Percentiles rank a stretch among this genome's conserved stretches.
Conservation (phyloP, 2,888 invertebrate genomes). For the Calliscelio sp. region DNA sequence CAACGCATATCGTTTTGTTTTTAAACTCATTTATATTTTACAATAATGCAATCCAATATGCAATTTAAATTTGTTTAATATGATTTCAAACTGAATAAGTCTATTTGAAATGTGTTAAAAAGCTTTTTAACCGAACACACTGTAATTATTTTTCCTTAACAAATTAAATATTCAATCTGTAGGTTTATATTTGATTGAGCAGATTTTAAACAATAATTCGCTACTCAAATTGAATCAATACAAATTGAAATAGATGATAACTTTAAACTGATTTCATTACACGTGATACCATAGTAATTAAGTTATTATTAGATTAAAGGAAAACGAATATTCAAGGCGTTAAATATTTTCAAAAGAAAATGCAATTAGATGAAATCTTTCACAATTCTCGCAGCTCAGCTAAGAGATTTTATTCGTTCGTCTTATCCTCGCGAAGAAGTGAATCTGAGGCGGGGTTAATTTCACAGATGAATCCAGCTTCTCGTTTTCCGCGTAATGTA, state of each 20-base stretch:
- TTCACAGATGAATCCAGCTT: conserved; percentile 57
- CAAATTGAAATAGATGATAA: too few relatives aligned
- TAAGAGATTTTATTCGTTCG: conserved; percentile 42
- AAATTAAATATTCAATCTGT: too few relatives aligned
- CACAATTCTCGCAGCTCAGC: conserved; percentile 28
- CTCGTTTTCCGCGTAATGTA: conserved; percentile 54
- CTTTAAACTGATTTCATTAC: background rate
- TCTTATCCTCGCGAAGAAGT: conserved; percentile 48
- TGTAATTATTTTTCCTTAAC: too few relatives aligned
- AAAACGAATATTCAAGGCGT: conserved; percentile 3
- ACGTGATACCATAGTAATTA: background rate
- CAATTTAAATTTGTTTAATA: too few relatives aligned
- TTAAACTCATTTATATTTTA: background rate
- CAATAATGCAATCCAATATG: too few relatives aligned
- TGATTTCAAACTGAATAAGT: too few relatives aligned
- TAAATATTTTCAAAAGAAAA: conserved; percentile 30
- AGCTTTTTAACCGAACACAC: too few relatives aligned
- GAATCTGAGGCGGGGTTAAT: conserved; percentile 50
- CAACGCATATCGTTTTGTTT: conserved; percentile 4
- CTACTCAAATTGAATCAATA: too few relatives aligned
- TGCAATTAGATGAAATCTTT: conserved; percentile 40
- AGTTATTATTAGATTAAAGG: conserved; percentile 20
- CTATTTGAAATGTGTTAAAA: too few relatives aligned
- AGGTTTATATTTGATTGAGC: too few relatives aligned
- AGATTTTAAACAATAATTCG: too few relatives aligned